Evolutionary conservation across 2,113 vertebrate genomes (phyloP), one percentile per base, ranked within the genome.

Genomic region (Lepisosteus oculatus): DNA sequence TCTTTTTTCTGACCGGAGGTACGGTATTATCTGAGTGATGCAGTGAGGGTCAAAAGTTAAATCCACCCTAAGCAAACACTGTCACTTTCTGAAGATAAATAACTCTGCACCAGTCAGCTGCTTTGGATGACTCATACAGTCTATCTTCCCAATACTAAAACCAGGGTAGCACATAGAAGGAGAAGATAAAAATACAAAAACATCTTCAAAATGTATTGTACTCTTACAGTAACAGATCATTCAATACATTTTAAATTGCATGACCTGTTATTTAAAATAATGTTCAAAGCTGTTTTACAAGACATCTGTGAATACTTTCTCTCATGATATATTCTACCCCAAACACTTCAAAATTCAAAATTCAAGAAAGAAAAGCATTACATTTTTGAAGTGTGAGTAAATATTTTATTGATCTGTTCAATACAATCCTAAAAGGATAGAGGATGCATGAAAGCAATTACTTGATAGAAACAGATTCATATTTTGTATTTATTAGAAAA

Each of bases 51-150:
- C 66, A 81, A 81, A 29, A 54, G 47, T 51, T 51, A 51, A 51
- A 6, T 6, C 9, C 47, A 51, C 47, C 47, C 47, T 9, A 51
- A 51, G 47, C 47, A 5, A 51, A 9, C 9, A 9, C 5, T 51
- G 47, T 77, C 65, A 69, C 82, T 68, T 44, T 77, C 75, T 63
- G 73, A 77, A 41, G 54, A 76, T 76, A 71, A 0, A 14, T 83
- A 84, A 87, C 83, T 88, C 83, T 87, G 86, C 84, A 88, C 86
- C 86, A 87, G 85, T 85, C 75, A 70, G 84, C 84, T 80, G 84
- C 78, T 84, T 73, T 61, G 17, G 57, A 79, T 74, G 66, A 54
- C 68, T 78, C 67, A 71, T 29, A 72, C 56, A 69, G 44, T 3
- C 29, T 41, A 11, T 17, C 9, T 65, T 62, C 61, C n/a, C n/a